A percentile compares a stretch with the other conserved stretches of the same genome.
phyloP scores from a whole-genome alignment of 2,113 vertebrate genomes.

The Serilophus lunatus region DNA sequence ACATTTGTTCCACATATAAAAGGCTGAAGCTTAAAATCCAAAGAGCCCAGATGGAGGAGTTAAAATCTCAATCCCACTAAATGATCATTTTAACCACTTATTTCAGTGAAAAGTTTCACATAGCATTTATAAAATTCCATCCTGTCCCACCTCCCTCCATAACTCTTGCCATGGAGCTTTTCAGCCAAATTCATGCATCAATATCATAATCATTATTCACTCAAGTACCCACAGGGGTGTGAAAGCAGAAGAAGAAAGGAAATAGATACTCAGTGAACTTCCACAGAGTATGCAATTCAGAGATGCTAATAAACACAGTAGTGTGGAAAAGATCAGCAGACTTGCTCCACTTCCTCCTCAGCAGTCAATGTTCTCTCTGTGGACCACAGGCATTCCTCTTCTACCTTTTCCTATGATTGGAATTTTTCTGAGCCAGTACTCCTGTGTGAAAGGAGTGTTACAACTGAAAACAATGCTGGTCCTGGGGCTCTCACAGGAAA shows the following conservation, averaged over 20 bases:
- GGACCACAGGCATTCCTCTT: background rate
- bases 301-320: background rate
- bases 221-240: background rate
- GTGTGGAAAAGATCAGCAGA: background rate
- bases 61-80: background rate
- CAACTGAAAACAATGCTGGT: background rate
- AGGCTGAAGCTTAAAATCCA: background rate
- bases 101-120: background rate
- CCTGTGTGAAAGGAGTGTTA: background rate
- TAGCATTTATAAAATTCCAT: background rate
- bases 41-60: background rate
- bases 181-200: background rate
- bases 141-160: background rate
- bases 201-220: background rate
- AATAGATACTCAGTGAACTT: background rate
- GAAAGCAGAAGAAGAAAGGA: background rate
- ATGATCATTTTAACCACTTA: background rate
- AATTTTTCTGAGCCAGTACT: background rate
- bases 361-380: background rate
- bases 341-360: background rate
- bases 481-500: background rate
- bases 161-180: background rate
- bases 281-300: background rate
- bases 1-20: background rate
- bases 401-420: background rate